Conservation (phyloP, 2,113 vertebrate species). For the Strigops habroptila region DNA sequence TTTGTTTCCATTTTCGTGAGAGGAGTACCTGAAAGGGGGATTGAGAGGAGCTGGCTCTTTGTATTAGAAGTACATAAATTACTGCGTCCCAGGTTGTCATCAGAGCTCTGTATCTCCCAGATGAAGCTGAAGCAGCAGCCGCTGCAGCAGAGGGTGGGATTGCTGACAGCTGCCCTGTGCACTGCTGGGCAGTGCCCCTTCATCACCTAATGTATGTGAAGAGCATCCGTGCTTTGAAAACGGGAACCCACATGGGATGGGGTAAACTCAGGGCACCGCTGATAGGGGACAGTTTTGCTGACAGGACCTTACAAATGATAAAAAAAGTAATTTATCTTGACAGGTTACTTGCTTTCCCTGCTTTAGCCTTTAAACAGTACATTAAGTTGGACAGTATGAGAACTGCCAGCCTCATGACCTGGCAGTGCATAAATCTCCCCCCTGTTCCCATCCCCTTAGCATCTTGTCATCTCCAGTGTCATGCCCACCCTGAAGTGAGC, state of each 20-base stretch:
- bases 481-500: neutral
- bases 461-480: neutral
- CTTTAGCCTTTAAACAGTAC: neutral
- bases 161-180: fast-evolving
- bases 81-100: neutral
- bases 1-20: slow-evolving; percentile 21
- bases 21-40: neutral
- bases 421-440: neutral
- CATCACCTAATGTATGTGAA: fast-evolving
- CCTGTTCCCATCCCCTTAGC: neutral
- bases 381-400: neutral
- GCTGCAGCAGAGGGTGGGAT: neutral
- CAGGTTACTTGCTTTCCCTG: neutral
- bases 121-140: neutral
- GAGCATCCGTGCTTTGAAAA: neutral
- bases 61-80: neutral
- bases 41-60: neutral
- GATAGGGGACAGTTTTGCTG: neutral
- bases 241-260: fast-evolving
- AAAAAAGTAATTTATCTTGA: neutral
- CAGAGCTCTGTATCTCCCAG: neutral
- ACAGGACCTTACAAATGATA: neutral
- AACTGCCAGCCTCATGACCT: neutral
- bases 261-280: neutral
- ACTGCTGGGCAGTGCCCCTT: neutral